Percentiles rank a stretch among this genome's conserved stretches.
phyloP scores from a whole-genome alignment of 2,113 vertebrate genomes.

The Centropus unirufus region DNA sequence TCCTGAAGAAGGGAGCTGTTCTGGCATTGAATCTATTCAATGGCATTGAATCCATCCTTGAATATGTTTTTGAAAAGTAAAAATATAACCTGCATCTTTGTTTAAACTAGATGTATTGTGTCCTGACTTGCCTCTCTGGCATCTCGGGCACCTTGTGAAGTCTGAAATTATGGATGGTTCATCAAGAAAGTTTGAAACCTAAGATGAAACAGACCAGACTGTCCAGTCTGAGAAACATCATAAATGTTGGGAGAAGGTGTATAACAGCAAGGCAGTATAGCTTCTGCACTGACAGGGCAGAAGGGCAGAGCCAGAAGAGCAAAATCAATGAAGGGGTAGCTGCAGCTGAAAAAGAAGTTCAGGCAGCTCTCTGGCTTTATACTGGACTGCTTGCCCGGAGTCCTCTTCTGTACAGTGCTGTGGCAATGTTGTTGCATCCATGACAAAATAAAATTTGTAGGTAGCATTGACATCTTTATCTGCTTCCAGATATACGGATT shows the following conservation, averaged over 20 bases:
- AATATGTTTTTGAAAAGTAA: background rate
- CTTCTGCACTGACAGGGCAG: background rate
- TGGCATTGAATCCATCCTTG: background rate
- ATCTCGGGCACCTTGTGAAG: background rate
- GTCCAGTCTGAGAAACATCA: background rate
- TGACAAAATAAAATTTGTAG: background rate
- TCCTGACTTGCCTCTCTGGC: background rate
- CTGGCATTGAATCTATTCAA: background rate
- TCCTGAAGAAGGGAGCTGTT: background rate
- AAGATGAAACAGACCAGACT: background rate
- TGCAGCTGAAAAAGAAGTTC: background rate
- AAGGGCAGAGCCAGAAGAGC: background rate
- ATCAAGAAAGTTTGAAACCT: background rate
- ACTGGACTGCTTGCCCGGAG: background rate
- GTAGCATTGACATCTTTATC: background rate
- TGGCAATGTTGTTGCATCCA: background rate
- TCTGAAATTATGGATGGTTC: background rate
- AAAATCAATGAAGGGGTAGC: background rate
- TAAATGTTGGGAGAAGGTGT: background rate
- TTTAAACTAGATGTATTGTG: background rate
- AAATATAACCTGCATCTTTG: background rate
- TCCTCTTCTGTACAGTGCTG: background rate
- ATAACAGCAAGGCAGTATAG: background rate
- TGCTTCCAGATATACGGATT: background rate
- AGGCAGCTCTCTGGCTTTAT: background rate